phyloP scores from a whole-genome alignment of 2,797 vertebrate species.

The Pristis pectinata region DNA sequence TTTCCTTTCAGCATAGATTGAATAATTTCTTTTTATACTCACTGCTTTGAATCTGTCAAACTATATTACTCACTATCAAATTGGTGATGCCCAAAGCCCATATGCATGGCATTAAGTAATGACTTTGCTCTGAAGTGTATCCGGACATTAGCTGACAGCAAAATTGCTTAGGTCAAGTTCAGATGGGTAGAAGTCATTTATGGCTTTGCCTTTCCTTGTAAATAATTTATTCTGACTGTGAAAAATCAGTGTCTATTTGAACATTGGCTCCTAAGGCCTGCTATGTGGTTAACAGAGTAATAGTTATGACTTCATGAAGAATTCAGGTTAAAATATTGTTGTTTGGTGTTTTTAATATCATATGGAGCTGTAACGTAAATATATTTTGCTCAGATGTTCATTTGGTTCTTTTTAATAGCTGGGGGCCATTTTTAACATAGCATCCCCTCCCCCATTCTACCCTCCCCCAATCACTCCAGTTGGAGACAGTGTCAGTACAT shows the following conservation, averaged over 20 bases:
- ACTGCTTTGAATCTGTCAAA: slow-evolving; percentile 10
- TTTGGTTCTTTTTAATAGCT: not conserved
- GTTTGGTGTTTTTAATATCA: not conserved
- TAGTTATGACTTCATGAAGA: not conserved
- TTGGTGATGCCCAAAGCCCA: no score
- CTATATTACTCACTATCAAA: slow-evolving; percentile 13
- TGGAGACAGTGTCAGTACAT: not conserved
- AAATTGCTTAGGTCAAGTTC: slow-evolving; percentile 25
- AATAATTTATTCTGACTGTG: slow-evolving; percentile 11
- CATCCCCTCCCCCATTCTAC: not conserved
- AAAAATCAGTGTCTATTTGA: slow-evolving; percentile 23
- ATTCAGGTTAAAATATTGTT: not conserved
- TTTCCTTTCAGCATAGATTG: not conserved
- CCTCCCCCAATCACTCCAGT: no score
- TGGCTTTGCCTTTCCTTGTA: not conserved
- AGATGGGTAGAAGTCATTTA: slow-evolving; percentile 28
- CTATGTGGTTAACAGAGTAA: not conserved
- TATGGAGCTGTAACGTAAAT: not conserved
- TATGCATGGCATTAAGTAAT: not conserved
- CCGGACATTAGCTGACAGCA: slow-evolving; percentile 15
- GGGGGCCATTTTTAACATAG: not conserved
- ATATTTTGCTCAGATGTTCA: not conserved
- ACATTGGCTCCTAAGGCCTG: not conserved
- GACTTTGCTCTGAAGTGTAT: slow-evolving; percentile 25
- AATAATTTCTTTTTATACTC: slow-evolving; percentile 9